phyloP scores from a whole-genome alignment of 2,797 vertebrate genomes.

The Esox masquinongy region DNA sequence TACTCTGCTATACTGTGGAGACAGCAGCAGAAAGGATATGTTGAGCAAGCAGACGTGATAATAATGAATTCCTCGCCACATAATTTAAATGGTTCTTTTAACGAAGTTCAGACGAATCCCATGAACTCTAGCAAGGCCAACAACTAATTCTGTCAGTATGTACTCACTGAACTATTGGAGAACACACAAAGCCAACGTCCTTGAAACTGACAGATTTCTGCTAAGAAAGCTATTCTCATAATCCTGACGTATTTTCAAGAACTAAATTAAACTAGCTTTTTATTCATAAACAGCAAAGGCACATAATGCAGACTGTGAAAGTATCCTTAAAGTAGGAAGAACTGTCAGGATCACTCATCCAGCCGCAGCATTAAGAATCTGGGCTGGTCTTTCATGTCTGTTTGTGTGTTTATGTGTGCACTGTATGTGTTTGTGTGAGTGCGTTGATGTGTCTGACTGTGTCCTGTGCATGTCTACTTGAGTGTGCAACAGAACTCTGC shows the following conservation, averaged over 20 bases:
- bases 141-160: background rate
- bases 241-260: background rate
- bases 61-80: background rate
- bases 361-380: background rate
- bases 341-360: background rate
- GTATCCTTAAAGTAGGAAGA: background rate
- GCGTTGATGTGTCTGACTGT: background rate
- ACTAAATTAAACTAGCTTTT: background rate
- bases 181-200: background rate
- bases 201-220: background rate
- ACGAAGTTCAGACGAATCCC: background rate
- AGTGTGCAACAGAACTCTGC: background rate
- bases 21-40: background rate
- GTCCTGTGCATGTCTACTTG: background rate
- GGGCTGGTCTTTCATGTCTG: slow-evolving; percentile 1
- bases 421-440: slow-evolving; percentile 1
- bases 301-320: background rate
- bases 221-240: background rate
- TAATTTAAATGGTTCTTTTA: background rate
- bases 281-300: background rate
- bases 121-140: background rate
- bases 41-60: background rate
- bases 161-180: background rate
- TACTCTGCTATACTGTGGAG: background rate
- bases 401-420: background rate